Base-by-base conservation (phyloP, 64 coral and sea anemone species). In the Orbicella faveolata region DNA sequence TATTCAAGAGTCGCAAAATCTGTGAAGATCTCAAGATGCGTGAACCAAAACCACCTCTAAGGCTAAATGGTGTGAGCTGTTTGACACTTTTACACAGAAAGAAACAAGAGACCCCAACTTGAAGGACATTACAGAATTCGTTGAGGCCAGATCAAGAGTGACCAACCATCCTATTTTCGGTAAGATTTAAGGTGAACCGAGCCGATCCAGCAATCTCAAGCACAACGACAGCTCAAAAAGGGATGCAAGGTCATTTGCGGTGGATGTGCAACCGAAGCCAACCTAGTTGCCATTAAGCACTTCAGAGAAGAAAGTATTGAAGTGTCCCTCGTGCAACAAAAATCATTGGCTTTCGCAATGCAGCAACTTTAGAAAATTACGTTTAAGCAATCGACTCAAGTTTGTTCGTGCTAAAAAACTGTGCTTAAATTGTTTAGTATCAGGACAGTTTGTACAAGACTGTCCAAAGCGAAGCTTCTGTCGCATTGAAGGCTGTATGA, bases 381-480 rank as follows among this genome's bases (percentile, higher is more conserved):
- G 18, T 30, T 4, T 96, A 5, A 72, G 53, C 15, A 82, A 96
- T 19, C 87, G 88, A 13, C 41, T 77, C 9, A 35, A 93, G 73
- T 68, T 96, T 3, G 84, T 96, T 17, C 36, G 89, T 0, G 52
- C 19, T 10, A 97, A 93, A 41, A 59, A 1, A 17, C 79, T 97
- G 0, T 97, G 91, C 35, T 7, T 75, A 0, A 93, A 97, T 34
- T 91, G 95, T 84, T 61, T 93, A 34, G 69, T 79, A 6, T 17
- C 67, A 0, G 94, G 94, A 9, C 90, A 96, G 48, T 75, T 87
- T 63, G 87, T 68, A 2, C 61, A 59, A n/a, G 61, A 83, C 11
- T 96, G 90, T 34, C 75, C 75, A 87, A 96, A 96, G 44, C 39
- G 34, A 7, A 96, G 91, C 53, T 93, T 96, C 39, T 93, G 91